These are phyloP conservation scores for Falco rusticolus DNA, from an alignment of 2,797 vertebrate genomes.

Conservation along the genomic window DNA sequence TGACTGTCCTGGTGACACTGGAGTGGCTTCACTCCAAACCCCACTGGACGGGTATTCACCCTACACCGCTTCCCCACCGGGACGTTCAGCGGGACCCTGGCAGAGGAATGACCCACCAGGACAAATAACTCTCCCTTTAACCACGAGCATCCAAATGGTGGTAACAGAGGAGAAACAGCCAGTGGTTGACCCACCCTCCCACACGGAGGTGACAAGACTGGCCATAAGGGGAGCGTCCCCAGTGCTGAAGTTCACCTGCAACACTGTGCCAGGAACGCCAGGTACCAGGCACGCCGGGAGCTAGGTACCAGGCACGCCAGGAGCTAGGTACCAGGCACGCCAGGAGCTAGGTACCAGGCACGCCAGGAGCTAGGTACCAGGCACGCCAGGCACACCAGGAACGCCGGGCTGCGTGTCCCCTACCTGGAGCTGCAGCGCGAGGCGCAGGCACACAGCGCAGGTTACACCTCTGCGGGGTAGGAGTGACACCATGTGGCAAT, in stretches of 20 bases:
- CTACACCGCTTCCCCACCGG: neutral
- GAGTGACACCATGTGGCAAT: constrained; percentile 61
- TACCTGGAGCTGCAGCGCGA: neutral
- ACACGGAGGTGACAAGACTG: neutral
- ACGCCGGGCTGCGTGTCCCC: neutral
- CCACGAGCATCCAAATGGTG: rapidly evolving
- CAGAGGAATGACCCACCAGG: neutral
- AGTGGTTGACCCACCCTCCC: neutral
- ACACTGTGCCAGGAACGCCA: neutral
- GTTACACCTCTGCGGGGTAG: neutral
- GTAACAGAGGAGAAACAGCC: neutral
- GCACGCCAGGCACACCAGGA: neutral
- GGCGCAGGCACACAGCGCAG: neutral
- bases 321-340: no score
- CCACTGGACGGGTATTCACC: neutral
- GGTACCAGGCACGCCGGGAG: no score
- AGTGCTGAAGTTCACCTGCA: neutral
- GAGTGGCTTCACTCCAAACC: neutral
- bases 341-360: no score
- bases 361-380: no score
- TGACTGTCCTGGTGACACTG: neutral
- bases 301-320: no score
- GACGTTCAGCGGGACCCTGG: neutral
- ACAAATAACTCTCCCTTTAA: neutral
- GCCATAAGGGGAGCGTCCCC: neutral